Percentiles rank a stretch among this genome's conserved stretches.
Evolutionary conservation across 2,797 vertebrate species (phyloP).

Genomic region (Sarcoramphus papa): DNA sequence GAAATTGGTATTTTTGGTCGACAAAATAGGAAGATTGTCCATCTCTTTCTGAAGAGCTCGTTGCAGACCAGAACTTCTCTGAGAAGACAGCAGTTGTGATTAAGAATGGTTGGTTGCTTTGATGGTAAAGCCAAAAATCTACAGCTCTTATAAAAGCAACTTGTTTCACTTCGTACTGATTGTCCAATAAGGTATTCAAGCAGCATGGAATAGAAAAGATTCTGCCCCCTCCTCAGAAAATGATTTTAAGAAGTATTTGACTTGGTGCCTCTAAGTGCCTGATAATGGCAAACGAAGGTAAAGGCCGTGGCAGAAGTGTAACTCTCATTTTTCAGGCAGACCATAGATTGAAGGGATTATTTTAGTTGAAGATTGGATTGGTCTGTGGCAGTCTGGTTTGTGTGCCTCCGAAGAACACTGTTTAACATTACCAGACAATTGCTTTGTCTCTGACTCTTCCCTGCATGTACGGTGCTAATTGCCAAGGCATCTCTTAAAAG

Average conservation of each 20-base stretch:
- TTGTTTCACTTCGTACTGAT: neutral
- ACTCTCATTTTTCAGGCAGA: neutral
- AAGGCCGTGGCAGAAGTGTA: neutral
- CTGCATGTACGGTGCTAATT: neutral
- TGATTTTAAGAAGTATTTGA: neutral
- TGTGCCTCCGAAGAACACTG: neutral
- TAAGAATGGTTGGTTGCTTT: neutral
- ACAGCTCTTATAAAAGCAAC: neutral
- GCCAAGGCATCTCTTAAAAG: neutral
- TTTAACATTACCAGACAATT: neutral
- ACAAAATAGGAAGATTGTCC: neutral
- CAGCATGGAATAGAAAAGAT: rapidly evolving
- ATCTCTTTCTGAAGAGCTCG: neutral
- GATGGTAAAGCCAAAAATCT: neutral
- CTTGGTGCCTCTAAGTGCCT: neutral
- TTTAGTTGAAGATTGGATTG: neutral
- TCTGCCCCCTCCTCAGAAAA: neutral
- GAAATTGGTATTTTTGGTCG: neutral
- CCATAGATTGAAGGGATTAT: rapidly evolving
- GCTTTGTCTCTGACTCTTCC: neutral
- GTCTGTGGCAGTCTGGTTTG: neutral
- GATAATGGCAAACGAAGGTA: neutral
- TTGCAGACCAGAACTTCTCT: neutral
- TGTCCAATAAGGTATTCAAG: rapidly evolving
- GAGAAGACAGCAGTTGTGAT: neutral